phyloP scores from a whole-genome alignment of 1,140 invertebrate genomes.

The Chelonus insularis region DNA sequence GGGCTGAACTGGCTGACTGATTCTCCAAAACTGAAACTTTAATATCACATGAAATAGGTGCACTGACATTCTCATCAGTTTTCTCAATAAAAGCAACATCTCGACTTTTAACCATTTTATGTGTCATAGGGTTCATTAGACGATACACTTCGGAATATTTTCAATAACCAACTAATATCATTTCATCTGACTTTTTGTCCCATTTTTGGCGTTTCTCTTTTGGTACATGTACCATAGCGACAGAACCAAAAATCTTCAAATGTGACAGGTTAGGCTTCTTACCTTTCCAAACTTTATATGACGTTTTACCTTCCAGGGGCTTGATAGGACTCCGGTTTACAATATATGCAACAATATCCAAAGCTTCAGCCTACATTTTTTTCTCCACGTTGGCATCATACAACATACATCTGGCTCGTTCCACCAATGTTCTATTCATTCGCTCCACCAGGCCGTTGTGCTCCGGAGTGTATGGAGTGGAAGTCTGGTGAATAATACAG shows the following conservation, averaged over 20 bases:
- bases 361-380: conserved; percentile 51
- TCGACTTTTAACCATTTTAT: not conserved
- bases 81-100: not conserved
- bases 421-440: conserved; percentile 47
- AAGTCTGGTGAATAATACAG: conserved; percentile 16
- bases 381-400: conserved; percentile 40
- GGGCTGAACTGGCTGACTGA: not conserved
- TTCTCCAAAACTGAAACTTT: not conserved
- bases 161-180: conserved; percentile 41
- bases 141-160: conserved; percentile 39
- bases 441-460: conserved; percentile 49
- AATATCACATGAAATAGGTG: not conserved
- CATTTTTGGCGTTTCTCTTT: conserved; percentile 39
- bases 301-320: conserved; percentile 4
- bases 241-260: conserved; percentile 51
- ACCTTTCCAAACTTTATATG: conserved; percentile 36
- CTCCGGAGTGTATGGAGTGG: conserved; percentile 8
- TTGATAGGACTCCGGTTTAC: not conserved
- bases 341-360: conserved; percentile 14
- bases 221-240: conserved; percentile 31
- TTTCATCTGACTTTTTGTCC: conserved; percentile 36
- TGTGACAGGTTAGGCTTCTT: conserved; percentile 36
- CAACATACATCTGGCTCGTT: conserved; percentile 45
- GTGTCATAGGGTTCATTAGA: not conserved
- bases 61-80: not conserved